Evolutionary conservation across 2,888 invertebrate species (phyloP).

Genomic region (Sinopyrophorus schimmeli): DNA sequence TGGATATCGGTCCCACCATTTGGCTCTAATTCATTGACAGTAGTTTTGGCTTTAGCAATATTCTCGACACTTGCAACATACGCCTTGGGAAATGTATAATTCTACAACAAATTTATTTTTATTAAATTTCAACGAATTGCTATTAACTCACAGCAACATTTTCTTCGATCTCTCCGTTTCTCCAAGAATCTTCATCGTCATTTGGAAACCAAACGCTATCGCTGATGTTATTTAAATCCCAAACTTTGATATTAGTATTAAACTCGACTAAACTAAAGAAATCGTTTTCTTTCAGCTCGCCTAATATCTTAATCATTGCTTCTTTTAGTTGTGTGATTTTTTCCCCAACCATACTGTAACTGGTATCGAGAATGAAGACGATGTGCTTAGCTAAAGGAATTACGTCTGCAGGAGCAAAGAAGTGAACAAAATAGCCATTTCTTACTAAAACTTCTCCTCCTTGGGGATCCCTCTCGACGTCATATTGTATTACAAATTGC

Average conservation of each 20-base stretch:
- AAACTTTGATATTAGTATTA: constrained; percentile 58
- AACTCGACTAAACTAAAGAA: constrained; percentile 72
- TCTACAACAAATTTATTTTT: too few relatives aligned
- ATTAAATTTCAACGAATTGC: too few relatives aligned
- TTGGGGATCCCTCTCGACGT: constrained; percentile 62
- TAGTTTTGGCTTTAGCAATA: constrained; percentile 63
- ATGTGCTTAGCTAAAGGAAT: constrained; percentile 67
- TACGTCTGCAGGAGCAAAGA: constrained; percentile 67
- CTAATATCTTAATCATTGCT: constrained; percentile 70
- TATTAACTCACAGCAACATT: constrained; percentile 14
- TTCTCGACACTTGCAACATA: constrained; percentile 60
- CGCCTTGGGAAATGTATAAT: constrained; percentile 56
- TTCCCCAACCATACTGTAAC: constrained; percentile 72
- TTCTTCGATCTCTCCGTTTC: constrained; percentile 5
- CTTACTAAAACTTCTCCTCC: constrained; percentile 65
- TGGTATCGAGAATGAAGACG: constrained; percentile 75
- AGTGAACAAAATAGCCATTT: constrained; percentile 76
- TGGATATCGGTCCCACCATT: constrained; percentile 70
- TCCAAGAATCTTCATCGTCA: constrained; percentile 9
- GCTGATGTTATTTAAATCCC: constrained; percentile 58
- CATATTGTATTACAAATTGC: constrained; percentile 71
- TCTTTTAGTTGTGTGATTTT: constrained; percentile 68
- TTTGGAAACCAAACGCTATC: constrained; percentile 47
- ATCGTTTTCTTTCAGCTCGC: constrained; percentile 64
- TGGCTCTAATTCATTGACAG: constrained; percentile 60